Base-by-base conservation (phyloP, 2,888 invertebrate species). In the Bombylius major region DNA sequence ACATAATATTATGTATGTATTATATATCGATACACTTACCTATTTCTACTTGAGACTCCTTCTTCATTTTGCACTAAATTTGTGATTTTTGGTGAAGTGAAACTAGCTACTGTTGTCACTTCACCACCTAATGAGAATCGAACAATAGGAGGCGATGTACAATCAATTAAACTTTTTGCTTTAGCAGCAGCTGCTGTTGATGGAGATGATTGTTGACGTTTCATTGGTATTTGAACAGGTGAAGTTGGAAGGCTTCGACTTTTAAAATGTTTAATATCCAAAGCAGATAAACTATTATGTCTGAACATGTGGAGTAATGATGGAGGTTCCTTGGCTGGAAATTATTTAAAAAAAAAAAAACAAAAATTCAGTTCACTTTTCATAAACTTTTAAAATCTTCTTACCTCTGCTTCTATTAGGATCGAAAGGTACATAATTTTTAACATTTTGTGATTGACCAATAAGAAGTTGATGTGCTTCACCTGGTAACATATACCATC, bases 401-500 rank as follows among this genome's bases (percentile, higher is more conserved):
- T 34, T 56, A 59, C 59, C 54, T 54, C 50, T 57, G 48, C 56
- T 81, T 46, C 78, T 77, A 46, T 79, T 76, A 0, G 87, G 87
- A 68, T 84, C 83, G 67, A 87, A 87, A 56, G 87, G 87, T 62
- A 86, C 84, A 61, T 81, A 80, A 57, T 87, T 86, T 72, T 87
- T 87, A 9, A 87, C 86, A 66, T 86, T 87, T 56, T 81, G 84
- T 47, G 86, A 86, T 65, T 83, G 81, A 31, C 86, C 86, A 2
- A 86, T 76, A 3, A 88, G 73, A 44, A 88, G 77, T 62, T 84
- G 82, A 66, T 88, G 86, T 1, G 91, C 91, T 76, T 94, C 93
- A 67, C 86, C 86, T 1, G 92, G 92, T 53, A 93, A 72, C 80
- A 93, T 84, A 73, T 91, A 94, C 93, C 93, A 94, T 59, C 91